These are phyloP conservation scores for Gallinago paraguaiae DNA, from an alignment of 2,113 vertebrate genomes.

Conservation along the genomic window DNA sequence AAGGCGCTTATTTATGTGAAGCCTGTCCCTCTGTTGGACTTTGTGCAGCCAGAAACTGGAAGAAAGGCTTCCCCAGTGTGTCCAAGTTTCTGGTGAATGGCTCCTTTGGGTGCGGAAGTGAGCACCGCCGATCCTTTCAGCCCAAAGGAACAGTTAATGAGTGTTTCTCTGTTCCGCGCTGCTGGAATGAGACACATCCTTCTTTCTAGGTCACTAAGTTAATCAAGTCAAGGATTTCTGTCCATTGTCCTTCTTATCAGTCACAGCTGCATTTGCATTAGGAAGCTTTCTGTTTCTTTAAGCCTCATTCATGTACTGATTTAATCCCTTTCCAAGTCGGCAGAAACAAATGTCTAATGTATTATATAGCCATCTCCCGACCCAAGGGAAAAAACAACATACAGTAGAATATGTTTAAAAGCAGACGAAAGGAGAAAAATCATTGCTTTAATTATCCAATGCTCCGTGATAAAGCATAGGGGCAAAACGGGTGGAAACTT, in stretches of 20 bases:
- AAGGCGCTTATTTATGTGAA: conserved; percentile 52
- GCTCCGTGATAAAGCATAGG: not conserved
- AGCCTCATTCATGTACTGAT: conserved; percentile 49
- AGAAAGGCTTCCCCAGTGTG: conserved; percentile 41
- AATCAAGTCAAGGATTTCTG: conserved; percentile 72
- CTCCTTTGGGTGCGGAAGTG: conserved; percentile 59
- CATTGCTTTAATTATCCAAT: not conserved
- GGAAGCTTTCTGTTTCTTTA: conserved; percentile 59
- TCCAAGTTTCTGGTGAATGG: conserved; percentile 62
- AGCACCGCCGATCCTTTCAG: conserved; percentile 51
- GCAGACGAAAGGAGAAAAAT: not conserved
- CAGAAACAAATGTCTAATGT: conserved; percentile 51
- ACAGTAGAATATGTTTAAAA: conserved; percentile 20
- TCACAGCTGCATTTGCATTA: conserved; percentile 67
- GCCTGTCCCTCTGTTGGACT: conserved; percentile 46
- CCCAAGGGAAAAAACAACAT: not conserved
- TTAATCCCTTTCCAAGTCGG: conserved; percentile 56
- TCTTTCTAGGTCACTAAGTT: conserved; percentile 73
- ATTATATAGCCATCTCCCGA: conserved; percentile 42
- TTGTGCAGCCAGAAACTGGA: conserved; percentile 52
- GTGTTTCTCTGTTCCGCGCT: conserved; percentile 57
- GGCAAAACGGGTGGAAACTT: not conserved
- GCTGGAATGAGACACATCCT: conserved; percentile 62
- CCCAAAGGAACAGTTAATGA: conserved; percentile 59
- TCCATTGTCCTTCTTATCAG: conserved; percentile 68